Evolutionary conservation across 1,140 invertebrate species (phyloP).

Genomic region (Matsumurasca onukii): DNA sequence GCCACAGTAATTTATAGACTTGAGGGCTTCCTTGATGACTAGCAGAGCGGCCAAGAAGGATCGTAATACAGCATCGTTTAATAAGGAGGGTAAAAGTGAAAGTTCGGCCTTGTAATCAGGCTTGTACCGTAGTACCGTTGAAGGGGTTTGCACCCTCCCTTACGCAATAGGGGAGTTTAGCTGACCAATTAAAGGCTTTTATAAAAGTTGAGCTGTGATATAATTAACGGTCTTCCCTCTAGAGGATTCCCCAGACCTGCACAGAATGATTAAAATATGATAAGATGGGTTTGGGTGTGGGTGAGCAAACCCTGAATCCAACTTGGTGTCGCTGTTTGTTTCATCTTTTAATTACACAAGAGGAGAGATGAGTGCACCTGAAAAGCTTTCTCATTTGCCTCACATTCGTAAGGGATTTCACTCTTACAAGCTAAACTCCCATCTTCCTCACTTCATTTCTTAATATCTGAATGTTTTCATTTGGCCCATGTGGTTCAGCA

Average conservation of each 20-base stretch:
- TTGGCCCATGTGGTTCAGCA: too few species aligned
- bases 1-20: too few species aligned
- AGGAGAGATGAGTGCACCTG: not conserved
- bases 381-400: too few species aligned
- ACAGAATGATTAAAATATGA: conserved; percentile 21
- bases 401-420: too few species aligned
- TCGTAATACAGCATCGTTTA: too few species aligned
- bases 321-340: not conserved
- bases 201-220: conserved; percentile 24
- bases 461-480: too few species aligned
- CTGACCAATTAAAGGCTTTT: conserved; percentile 27
- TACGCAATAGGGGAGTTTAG: conserved; percentile 9
- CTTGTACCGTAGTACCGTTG: conserved; percentile 19
- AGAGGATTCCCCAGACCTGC: conserved; percentile 12
- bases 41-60: too few species aligned
- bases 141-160: not conserved
- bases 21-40: too few species aligned
- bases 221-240: conserved; percentile 12
- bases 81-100: conserved; percentile 11
- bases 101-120: conserved; percentile 22
- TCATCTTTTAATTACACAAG: conserved; percentile 25
- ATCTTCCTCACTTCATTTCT: too few species aligned
- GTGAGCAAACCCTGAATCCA: conserved; percentile 4
- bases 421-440: too few species aligned
- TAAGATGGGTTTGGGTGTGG: conserved; percentile 22